Evolutionary conservation across 1,140 invertebrate genomes (phyloP), one percentile per base, ranked within the genome.

Genomic region (Drosophila funebris): DNA sequence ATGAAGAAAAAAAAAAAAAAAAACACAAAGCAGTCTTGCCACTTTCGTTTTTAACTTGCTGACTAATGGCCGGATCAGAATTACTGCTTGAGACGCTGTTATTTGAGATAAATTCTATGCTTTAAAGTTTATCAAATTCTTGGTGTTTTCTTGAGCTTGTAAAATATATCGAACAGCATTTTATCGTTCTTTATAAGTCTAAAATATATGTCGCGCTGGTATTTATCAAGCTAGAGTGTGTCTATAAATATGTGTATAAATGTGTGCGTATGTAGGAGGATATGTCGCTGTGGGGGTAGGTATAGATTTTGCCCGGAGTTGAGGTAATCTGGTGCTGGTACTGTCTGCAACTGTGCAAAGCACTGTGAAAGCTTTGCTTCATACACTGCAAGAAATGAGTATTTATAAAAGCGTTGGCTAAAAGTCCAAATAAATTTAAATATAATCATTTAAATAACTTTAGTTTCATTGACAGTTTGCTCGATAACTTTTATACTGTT

Each of bases 41-140:
- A 73, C 37, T 61, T 61, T 68, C 37, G 6, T 20, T 44, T 54
- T 9, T 24, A 11, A 11, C 53, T 43, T 9, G 29, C 18, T 60
- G 20, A 43, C 63, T 60, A 68, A 73, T 69, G 64, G 61, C 14
- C 9, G 31, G n/a, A 57, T 14, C 41, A 13, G n/a, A 36, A n/a
- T 13, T 36, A 36, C 33, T 44, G 9, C 24, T 29, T 9, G 13
- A 29, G 22, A 13, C n/a, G 11, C 9, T 13, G 3, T 36, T 13
- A 13, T 36, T 36, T 1, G 1, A 13, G 33, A 36, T 36, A 11
- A 27, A 48, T n/a, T n/a, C n/a, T n/a, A 2, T 29, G n/a, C 11
- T 4, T 22, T 22, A 4, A 43, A 3, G 8, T 36, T 36, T 11
- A 36, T 36, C 11, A 36, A 36, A 36, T 36, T 20, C 2, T 43